Percentiles rank a stretch among this genome's conserved stretches.
These are phyloP conservation scores for Orientallactaga bullata DNA, from an alignment of 2,113 vertebrate species.

Conservation along the genomic window DNA sequence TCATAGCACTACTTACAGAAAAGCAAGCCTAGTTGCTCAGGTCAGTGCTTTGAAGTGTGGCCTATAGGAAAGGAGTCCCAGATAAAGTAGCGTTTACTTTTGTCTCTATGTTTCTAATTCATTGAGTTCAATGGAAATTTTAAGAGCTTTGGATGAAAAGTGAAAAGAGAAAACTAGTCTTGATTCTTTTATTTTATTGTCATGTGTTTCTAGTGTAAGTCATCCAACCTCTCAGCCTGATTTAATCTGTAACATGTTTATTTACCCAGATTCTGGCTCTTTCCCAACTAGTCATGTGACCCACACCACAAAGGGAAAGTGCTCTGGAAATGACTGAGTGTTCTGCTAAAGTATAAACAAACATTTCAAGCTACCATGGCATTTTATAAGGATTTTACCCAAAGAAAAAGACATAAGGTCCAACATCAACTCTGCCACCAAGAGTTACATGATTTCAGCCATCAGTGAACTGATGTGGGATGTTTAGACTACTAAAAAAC, in stretches of 20 bases:
- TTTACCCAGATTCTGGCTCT: neutral
- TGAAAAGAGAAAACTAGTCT: neutral
- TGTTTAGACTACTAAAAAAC: neutral
- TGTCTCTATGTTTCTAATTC: neutral
- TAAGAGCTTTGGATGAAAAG: slow-evolving; percentile 28
- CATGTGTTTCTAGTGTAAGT: neutral
- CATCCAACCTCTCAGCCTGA: neutral
- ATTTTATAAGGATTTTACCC: neutral
- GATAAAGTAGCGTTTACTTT: neutral
- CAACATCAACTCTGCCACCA: neutral
- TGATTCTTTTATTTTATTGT: neutral
- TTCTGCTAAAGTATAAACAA: slow-evolving; percentile 1
- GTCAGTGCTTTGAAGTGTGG: slow-evolving; percentile 29
- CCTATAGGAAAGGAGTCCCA: neutral
- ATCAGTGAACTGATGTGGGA: neutral
- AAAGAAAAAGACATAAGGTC: neutral
- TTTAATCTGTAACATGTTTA: neutral
- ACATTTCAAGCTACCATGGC: neutral
- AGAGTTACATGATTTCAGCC: neutral
- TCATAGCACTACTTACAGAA: neutral
- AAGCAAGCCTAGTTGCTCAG: neutral
- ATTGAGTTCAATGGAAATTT: neutral
- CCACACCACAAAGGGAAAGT: neutral
- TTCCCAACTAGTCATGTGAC: neutral
- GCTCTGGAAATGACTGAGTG: neutral